Evolutionary conservation across 2,113 vertebrate species (phyloP).

Genomic region (Anser brachyrhynchus): DNA sequence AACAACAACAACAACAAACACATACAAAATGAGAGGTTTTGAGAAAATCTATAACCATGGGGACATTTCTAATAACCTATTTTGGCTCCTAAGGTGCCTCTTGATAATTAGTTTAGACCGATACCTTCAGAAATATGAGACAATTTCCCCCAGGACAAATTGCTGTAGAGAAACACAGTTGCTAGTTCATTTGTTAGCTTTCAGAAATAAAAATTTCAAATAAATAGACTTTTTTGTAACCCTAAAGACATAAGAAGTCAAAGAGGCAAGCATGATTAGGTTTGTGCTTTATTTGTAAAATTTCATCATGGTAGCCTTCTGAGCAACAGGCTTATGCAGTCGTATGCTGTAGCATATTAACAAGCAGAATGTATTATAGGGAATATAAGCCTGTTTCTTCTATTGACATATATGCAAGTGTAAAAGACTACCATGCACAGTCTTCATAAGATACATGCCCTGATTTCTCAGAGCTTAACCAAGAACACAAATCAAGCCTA

Average conservation of each 20-base stretch:
- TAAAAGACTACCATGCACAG: neutral
- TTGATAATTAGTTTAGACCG: neutral
- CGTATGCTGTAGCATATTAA: neutral
- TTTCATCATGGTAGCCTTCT: neutral
- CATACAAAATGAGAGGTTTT: neutral
- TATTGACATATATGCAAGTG: neutral
- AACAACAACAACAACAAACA: neutral
- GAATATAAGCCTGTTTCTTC: neutral
- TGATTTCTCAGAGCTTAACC: neutral
- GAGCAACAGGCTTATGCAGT: neutral
- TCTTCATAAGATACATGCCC: conserved; percentile 11
- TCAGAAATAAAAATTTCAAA: neutral
- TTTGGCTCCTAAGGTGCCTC: neutral
- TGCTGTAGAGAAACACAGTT: neutral
- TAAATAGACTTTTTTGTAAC: neutral
- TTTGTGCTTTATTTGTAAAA: conserved; percentile 6
- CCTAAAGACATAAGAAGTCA: conserved; percentile 1
- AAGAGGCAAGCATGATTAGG: neutral
- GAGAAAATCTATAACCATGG: neutral
- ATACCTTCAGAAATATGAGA: conserved; percentile 7
- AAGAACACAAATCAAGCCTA: conserved; percentile 17
- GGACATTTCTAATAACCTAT: neutral
- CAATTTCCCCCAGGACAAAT: neutral
- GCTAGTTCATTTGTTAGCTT: neutral
- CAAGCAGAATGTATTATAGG: neutral